Base-by-base conservation (phyloP, 1,140 invertebrate genomes). In the Popillia japonica region DNA sequence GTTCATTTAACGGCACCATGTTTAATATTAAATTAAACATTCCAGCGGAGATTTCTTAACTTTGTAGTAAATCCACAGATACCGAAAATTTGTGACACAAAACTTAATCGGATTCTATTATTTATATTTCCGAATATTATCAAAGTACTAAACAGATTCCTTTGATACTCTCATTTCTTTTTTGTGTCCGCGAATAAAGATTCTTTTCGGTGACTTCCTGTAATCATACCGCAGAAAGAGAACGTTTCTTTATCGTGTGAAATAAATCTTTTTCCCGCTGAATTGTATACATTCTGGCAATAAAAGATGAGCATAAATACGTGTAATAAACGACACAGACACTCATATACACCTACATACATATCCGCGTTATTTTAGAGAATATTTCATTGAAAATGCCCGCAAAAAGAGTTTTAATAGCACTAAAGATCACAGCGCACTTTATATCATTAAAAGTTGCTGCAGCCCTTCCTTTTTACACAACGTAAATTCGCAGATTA, bases 1-100 rank as follows among this genome's bases (percentile, higher is more conserved):
- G 61, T 34, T 68, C 61, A 68, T 68, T 68, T 68, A 68, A 68
- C 61, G 61, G 61, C 61, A 68, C 22, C 61, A 68, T 68, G 61
- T 68, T 68, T 68, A 68, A 68, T 68, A 68, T 68, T 68, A 68
- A 68, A 68, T 68, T 68, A 22, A 68, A 68, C 22, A 68, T 68
- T 68, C 61, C 61, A 34, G 11, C 61, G 20, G 22, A 23, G 61
- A 68, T 68, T 68, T 68, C 61, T 34, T 68, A 68, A 68, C 61
- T 17, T 55, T 55, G 22, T 17, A 68, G 22, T 22, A 27, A 23
- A 22, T 68, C 22, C 20, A 34, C 61, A 34, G 22, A 22, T 4
- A 68, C 23, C 61, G 61, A 22, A 68, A 22, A 68, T 20, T 68
- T 55, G 11, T 68, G 22, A 68, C 11, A 34, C 10, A 68, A 22